Base-by-base conservation (phyloP, 1,140 invertebrate genomes). In the Pseudomyrmex dendroicus region DNA sequence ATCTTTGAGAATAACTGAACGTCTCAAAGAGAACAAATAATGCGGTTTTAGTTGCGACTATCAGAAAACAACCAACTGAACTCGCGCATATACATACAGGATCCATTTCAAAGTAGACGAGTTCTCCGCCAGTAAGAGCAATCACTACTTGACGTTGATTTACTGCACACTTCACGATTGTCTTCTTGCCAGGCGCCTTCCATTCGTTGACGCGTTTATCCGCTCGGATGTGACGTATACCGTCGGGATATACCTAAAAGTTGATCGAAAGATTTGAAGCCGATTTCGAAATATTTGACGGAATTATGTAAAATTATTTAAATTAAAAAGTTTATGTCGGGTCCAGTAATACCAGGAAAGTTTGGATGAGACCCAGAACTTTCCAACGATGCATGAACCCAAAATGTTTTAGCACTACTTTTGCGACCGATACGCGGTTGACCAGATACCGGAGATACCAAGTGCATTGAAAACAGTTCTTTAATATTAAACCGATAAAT, bases 31-130 rank as follows among this genome's bases (percentile, higher is more conserved):
- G 91, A 94, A 93, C 92, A 93, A 80, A 73, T 78, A 67, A 83
- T 91, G 89, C 90, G 59, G 63, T 25, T 84, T 12, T 63, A 76
- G 48, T 13, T 44, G 4, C 56, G 22, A 48, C 54, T 8, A 68
- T 67, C 66, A 68, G 46, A 17, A 64, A 64, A 83, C 12, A 25
- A 25, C 3, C 52, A 73, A 66, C 44, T 25, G 0, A 70, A 48
- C 56, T 62, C 59, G 17, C 2, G 9, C 1, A 10, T 48, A 17
- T 74, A 96, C 97, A 97, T 96, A 99, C 98, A 85, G 98, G 97
- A 94, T 99, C 99, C 98, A 99, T 99, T 96, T 99, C 99, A 94
- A 99, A 99, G 95, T 99, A 99, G 17, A 99, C 98, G 22, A 99
- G 95, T 95, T 99, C 99, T 64, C 99, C 98, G 0, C 99, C 99